Evolutionary conservation across 1,140 invertebrate species (phyloP).

Genomic region (Artemia franciscana): DNA sequence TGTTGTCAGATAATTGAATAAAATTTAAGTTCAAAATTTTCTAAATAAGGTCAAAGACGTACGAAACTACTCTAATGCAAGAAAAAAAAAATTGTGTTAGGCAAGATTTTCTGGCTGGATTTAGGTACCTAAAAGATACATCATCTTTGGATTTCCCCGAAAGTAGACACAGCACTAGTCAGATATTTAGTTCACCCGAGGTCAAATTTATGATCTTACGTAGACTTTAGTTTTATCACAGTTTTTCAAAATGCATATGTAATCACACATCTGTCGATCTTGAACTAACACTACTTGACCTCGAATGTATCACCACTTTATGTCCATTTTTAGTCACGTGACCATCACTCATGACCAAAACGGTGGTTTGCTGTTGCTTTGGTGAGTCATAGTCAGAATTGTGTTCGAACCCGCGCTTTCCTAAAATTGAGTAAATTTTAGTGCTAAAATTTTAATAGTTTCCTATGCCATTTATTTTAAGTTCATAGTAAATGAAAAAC

Average conservation of each 20-base stretch:
- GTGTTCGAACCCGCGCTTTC: constrained; percentile 16
- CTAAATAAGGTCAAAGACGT: too few species aligned
- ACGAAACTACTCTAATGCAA: too few species aligned
- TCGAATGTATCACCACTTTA: constrained; percentile 64
- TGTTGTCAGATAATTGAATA: too few species aligned
- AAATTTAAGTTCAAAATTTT: too few species aligned
- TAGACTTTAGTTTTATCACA: constrained; percentile 9
- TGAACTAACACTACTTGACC: constrained; percentile 46
- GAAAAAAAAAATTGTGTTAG: too few species aligned
- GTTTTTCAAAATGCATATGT: constrained; percentile 17
- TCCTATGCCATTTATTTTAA: too few species aligned
- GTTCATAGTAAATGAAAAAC: too few species aligned
- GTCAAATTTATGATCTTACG: constrained; percentile 1
- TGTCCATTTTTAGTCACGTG: constrained; percentile 57
- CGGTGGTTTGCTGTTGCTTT: constrained; percentile 37
- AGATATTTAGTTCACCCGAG: constrained; percentile 9
- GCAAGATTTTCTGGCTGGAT: too few species aligned
- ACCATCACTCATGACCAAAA: constrained; percentile 54
- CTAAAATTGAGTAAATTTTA: too few species aligned
- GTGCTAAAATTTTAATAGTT: too few species aligned
- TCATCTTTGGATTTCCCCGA: constrained; percentile 8
- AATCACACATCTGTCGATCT: constrained; percentile 54
- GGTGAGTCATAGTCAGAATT: constrained; percentile 18
- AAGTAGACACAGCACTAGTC: constrained; percentile 6
- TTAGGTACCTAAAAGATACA: too few species aligned